Base-by-base conservation (phyloP, 1,140 invertebrate species). In the Drosophila pectinifera region DNA sequence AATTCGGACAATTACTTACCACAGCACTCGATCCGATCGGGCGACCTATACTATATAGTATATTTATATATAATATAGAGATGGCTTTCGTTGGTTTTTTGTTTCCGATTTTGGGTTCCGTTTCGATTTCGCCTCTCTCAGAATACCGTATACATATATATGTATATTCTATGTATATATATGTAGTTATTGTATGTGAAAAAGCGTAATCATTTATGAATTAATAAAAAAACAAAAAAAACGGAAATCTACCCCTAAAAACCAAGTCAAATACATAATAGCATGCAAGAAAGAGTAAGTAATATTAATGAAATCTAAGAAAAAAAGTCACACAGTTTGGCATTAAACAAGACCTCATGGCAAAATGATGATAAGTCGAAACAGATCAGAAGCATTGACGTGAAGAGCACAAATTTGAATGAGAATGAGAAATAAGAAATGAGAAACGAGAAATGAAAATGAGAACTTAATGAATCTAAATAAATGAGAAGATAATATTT, bases 141-240 rank as follows among this genome's bases (percentile, higher is more conserved):
- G 53, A 69, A 70, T 61, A 62, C 55, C 70, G 53, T 73, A 73
- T 59, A 46, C 67, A 73, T 72, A 73, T 54, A 73, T 73, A 73
- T 73, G 70, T 73, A 73, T 72, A 73, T 61, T 72, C 56, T 48
- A 73, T 73, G 67, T 73, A 72, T 70, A 73, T 73, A 63, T 74
- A 64, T 74, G 69, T 73, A 74, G 69, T 63, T 74, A 73, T 51
- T 74, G 69, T 73, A 74, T 74, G 72, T 74, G 72, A 54, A 73
- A 73, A 74, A 53, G 42, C 68, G 56, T 73, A 73, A 69, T 70
- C 67, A 70, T 70, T 70, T 46, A 55, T 69, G 41, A 70, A 45
- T 48, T 46, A 56, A 55, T 24, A 34, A 45, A 34, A 45, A 42
- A 8, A 24, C 13, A 48, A 7, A 41, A 34, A 28, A 18, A 41